Conservation (phyloP, 2,113 vertebrate genomes). For the Spea bombifrons region DNA sequence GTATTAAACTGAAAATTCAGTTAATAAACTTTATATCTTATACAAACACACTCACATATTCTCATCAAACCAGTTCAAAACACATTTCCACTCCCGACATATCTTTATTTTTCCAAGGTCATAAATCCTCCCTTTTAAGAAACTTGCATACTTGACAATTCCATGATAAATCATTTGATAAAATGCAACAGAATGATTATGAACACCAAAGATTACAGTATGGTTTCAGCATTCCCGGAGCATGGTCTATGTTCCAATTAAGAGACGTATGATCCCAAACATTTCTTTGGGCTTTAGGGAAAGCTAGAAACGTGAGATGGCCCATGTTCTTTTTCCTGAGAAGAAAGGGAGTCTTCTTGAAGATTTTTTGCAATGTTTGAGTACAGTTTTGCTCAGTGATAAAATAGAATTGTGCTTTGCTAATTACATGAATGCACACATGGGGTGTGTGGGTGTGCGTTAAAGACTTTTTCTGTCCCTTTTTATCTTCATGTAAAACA, state of each 20-base stretch:
- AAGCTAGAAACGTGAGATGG: constrained; percentile 7
- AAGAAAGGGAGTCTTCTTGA: neutral
- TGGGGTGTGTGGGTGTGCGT: neutral
- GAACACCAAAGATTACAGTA: neutral
- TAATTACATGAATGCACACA: neutral
- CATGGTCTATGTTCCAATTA: neutral
- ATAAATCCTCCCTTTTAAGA: constrained; percentile 26
- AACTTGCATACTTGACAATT: constrained; percentile 52
- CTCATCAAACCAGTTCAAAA: neutral
- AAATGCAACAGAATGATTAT: constrained; percentile 26
- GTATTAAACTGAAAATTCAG: neutral
- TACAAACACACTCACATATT: neutral
- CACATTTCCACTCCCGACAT: neutral
- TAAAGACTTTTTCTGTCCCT: neutral
- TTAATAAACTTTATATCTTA: neutral
- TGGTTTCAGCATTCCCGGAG: constrained; percentile 2
- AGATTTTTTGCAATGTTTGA: neutral
- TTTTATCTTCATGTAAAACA: neutral
- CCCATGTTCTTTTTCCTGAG: neutral
- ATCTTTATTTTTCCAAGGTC: neutral
- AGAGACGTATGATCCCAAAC: neutral
- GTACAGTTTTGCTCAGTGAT: neutral
- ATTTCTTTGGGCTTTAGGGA: constrained; percentile 6
- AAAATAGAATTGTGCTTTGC: neutral
- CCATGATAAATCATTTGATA: constrained; percentile 44